phyloP scores from a whole-genome alignment of 2,113 vertebrate species.

The Orycteropus afer region DNA sequence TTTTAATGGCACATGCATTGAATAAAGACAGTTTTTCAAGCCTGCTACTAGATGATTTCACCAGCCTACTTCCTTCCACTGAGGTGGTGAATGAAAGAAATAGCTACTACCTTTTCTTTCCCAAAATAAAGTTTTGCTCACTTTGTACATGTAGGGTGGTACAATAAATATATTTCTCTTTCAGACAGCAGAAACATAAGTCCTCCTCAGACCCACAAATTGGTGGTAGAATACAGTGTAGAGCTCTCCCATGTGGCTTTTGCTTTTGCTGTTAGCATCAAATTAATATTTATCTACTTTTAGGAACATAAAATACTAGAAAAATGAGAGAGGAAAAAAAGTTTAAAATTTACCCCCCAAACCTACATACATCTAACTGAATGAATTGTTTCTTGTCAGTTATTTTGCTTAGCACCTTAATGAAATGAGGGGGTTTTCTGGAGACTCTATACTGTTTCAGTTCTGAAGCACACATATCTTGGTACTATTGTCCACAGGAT shows the following conservation, averaged over 20 bases:
- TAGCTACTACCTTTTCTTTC: background rate
- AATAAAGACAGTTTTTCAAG: background rate
- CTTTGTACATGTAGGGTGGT: background rate
- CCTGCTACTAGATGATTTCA: background rate
- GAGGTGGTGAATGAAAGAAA: constrained; percentile 11
- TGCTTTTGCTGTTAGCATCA: background rate
- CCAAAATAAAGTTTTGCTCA: constrained; percentile 9
- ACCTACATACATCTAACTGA: background rate
- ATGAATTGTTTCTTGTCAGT: background rate
- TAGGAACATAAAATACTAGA: background rate
- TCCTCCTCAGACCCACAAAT: background rate
- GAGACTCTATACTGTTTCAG: background rate
- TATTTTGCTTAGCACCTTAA: background rate
- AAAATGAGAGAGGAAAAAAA: constrained; percentile 24
- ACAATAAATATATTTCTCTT: background rate
- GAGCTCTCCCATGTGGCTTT: background rate
- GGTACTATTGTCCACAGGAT: background rate
- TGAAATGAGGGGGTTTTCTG: background rate
- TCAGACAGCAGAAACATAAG: background rate
- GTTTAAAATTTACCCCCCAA: background rate
- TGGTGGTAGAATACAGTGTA: background rate
- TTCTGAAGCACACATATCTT: background rate
- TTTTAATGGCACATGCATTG: background rate
- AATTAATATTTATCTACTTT: constrained; percentile 21
- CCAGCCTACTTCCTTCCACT: background rate